These are phyloP conservation scores for Aegypius monachus DNA, from an alignment of 2,113 vertebrate species.

Conservation along the genomic window DNA sequence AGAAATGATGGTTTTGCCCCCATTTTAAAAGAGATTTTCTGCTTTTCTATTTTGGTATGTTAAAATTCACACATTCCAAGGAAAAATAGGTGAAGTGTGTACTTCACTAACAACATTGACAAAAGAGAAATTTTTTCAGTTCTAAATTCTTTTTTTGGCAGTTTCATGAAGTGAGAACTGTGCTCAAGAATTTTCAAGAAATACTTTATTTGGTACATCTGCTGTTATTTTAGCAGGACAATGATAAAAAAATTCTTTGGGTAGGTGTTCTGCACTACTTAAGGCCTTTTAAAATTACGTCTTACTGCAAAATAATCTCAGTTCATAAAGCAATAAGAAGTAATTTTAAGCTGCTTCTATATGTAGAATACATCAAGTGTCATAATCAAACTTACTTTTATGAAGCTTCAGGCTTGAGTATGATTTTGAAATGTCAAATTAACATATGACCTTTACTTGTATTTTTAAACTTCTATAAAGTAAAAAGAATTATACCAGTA, in stretches of 20 bases:
- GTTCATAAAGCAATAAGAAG: not conserved
- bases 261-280: not conserved
- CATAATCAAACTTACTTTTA: slow-evolving; percentile 57
- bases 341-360: not conserved
- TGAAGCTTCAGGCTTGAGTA: slow-evolving; percentile 55
- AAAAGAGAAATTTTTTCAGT: not conserved
- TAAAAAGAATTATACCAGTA: slow-evolving; percentile 10
- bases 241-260: not conserved
- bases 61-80: not conserved
- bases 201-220: not conserved
- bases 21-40: not conserved
- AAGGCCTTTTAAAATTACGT: not conserved
- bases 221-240: not conserved
- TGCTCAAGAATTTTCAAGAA: not conserved
- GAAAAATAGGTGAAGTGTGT: not conserved
- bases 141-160: not conserved
- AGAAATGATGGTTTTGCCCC: not conserved
- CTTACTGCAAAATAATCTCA: not conserved
- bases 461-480: slow-evolving; percentile 52
- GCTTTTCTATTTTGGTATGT: not conserved
- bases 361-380: slow-evolving; percentile 31
- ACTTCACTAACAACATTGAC: not conserved
- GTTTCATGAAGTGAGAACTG: not conserved
- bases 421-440: slow-evolving; percentile 73
- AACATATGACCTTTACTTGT: slow-evolving; percentile 74